These are phyloP conservation scores for Phalacrocorax carbo DNA, from an alignment of 2,113 vertebrate species.

Conservation along the genomic window DNA sequence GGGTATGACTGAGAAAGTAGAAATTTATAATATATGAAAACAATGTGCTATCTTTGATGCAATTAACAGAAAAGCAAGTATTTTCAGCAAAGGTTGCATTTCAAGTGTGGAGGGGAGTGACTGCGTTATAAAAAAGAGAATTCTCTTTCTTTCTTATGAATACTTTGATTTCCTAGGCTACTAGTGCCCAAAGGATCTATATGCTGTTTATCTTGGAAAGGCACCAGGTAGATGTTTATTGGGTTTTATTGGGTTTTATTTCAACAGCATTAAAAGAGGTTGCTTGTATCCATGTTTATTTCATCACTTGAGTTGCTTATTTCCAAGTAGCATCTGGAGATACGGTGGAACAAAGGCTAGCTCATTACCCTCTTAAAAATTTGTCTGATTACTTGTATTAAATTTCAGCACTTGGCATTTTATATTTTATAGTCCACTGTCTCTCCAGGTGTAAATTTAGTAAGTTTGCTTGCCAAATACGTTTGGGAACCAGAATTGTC, in stretches of 20 bases:
- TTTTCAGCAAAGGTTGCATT: not conserved
- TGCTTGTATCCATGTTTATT: not conserved
- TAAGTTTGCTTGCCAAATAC: not conserved
- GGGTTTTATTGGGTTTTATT: not conserved
- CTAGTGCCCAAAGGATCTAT: not conserved
- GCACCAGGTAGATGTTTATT: not conserved
- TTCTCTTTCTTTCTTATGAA: not conserved
- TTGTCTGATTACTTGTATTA: not conserved
- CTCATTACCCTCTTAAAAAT: not conserved
- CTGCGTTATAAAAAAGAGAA: not conserved
- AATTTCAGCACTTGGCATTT: not conserved
- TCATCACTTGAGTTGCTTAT: not conserved
- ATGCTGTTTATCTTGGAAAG: not conserved
- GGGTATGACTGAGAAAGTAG: not conserved
- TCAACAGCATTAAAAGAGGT: not conserved
- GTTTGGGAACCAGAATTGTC: not conserved
- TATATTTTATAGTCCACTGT: not conserved
- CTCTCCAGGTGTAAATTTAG: not conserved
- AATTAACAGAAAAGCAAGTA: not conserved
- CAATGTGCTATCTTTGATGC: not conserved
- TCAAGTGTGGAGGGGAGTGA: not conserved
- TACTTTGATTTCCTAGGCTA: not conserved
- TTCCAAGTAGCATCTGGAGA: not conserved
- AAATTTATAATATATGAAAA: not conserved
- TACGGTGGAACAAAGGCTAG: not conserved